Evolutionary conservation across 2,797 vertebrate species (phyloP), one percentile per base, ranked within the genome.

Genomic region (Morus bassanus): DNA sequence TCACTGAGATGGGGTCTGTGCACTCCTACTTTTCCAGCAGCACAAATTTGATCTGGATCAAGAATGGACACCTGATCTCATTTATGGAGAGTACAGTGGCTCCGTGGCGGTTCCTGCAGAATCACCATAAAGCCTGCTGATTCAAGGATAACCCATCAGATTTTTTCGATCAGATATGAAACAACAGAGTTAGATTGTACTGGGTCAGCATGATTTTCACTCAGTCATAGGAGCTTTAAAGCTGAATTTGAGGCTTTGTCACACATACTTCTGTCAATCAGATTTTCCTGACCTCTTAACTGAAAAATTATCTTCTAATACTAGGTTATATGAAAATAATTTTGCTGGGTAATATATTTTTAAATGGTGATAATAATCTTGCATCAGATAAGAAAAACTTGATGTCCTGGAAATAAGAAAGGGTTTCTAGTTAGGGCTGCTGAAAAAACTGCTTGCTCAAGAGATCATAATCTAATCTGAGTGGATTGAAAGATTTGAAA

Each of bases 401-500:
- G 43, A 76, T 72, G 69, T 82, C 70, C 31, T 90, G 59, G 51
- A 94, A 95, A 82, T 79, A 84, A 88, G 65, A 89, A 89, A 59
- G 46, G 4, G 24, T 79, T 91, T 90, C 46, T 89, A 37, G 23
- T 63, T 91, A 46, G 18, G 8, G n/a, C 35, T 94, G 56, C 74
- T 82, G 83, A 85, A 94, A 92, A 95, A 93, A 30, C 18, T 96
- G 85, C 91, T 82, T 94, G 48, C 51, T 94, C 37, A 93, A 60
- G 86, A 95, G 94, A 95, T 96, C 2, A 0, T 70, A 91, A 95
- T 96, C 95, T 95, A 76, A 92, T 93, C 79, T 70, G 59, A 85
- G 23, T 50, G n/a, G 35, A 85, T 24, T 75, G 54, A 72, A 91
- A 91, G n/a, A 56, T 86, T 88, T 82, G 18, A 74, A 88, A 67